Base-by-base conservation (phyloP, 1,140 invertebrate genomes). In the Phenacoccus solenopsis region DNA sequence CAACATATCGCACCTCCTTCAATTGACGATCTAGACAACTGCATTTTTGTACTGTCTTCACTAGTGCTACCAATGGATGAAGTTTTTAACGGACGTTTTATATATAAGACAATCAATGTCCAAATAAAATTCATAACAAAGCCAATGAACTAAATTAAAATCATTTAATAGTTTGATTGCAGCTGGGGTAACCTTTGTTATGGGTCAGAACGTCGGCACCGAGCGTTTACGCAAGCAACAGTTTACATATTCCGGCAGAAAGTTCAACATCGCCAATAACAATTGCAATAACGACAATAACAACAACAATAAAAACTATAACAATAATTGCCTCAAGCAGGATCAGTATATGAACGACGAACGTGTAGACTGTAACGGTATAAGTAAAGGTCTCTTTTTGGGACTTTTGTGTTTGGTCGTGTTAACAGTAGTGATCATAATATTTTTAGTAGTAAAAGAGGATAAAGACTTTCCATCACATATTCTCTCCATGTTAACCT, bases 161-260 rank as follows among this genome's bases (percentile, higher is more conserved):
- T n/a, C n/a, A n/a, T n/a, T n/a, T n/a, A n/a, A n/a, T n/a, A 84
- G 84, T 71, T 73, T 86, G 30, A 84, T 86, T 57, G 84, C 84
- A 0, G 84, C 84, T 0, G 84, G 83, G 0, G 84, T 86, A 22
- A 84, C 83, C 0, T 86, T 84, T 74, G 81, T 85, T 16, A 84
- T 86, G 81, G 86, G 85, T 72, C 81, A 81, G 69, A 84, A 83
- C 71, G 83, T 85, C 0, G 83, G 83, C 0, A 75, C 77, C 5
- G 78, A 78, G 71, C 77, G 78, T n/a, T 25, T 64, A 27, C 59
- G 59, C 22, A 64, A 64, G 20, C 59, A 64, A 25, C 59, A 64
- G 59, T 64, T 64, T 25, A 64, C 59, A 2, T 64, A 64, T 27
- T 64, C 59, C 10, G 59, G 67, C 77, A 78, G 49, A 80, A 80